A percentile compares a stretch with the other conserved stretches of the same genome.
Evolutionary conservation across 1,140 invertebrate species (phyloP).

Genomic region (Tachypleus tridentatus): DNA sequence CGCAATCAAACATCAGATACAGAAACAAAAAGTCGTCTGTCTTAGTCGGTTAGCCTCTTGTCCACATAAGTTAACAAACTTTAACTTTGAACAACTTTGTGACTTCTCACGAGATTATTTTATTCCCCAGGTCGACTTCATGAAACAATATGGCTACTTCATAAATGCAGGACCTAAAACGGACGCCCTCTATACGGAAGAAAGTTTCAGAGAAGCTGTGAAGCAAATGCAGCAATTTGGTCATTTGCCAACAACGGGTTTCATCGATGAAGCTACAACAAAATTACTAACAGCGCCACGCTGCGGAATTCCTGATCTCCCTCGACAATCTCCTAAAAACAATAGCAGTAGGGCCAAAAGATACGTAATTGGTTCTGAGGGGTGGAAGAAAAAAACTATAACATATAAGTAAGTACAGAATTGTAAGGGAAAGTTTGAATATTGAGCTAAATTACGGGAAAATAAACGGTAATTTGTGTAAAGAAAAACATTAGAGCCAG

Average conservation of each 20-base stretch:
- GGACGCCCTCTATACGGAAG: conserved; percentile 49
- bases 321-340: conserved; percentile 36
- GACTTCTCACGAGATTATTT: no score
- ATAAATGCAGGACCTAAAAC: conserved; percentile 28
- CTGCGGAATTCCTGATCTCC: conserved; percentile 68
- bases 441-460: no score
- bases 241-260: conserved; percentile 65
- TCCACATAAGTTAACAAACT: no score
- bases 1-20: no score
- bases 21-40: no score
- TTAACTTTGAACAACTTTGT: no score
- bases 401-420: conserved; percentile 70
- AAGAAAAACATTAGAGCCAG: no score
- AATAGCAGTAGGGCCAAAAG: conserved; percentile 44
- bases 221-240: conserved; percentile 66
- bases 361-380: conserved; percentile 66
- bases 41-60: no score
- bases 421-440: no score
- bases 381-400: conserved; percentile 70
- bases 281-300: conserved; percentile 58
- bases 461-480: no score
- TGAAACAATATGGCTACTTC: conserved; percentile 17
- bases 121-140: conserved; percentile 13
- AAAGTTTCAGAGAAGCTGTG: conserved; percentile 68
- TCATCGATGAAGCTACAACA: conserved; percentile 59